These are phyloP conservation scores for Stomorhina lunata DNA, from an alignment of 2,888 invertebrate genomes.

Conservation along the genomic window DNA sequence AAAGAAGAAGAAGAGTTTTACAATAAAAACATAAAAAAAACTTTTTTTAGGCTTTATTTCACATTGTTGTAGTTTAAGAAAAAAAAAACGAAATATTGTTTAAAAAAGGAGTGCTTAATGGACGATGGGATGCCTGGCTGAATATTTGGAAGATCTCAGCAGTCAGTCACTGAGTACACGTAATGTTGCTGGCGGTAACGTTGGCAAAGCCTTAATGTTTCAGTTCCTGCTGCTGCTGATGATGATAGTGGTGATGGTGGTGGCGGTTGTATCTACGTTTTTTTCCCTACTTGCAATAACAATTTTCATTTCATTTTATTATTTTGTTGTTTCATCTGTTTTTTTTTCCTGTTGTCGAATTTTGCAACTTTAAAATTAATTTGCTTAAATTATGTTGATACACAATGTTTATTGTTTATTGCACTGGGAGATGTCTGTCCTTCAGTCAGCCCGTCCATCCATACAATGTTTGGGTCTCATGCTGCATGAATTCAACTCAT, in stretches of 20 bases:
- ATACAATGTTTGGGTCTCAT: not conserved
- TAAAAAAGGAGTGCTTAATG: conserved; percentile 61
- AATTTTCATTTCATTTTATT: conserved; percentile 45
- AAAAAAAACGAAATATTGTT: conserved; percentile 17
- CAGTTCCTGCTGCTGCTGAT: not conserved
- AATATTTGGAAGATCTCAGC: conserved; percentile 10
- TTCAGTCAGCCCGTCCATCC: not conserved
- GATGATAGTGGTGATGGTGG: conserved; percentile 22
- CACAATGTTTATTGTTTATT: conserved; percentile 54
- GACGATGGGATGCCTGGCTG: conserved; percentile 15
- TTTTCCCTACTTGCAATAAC: no score
- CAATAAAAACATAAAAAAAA: no score
- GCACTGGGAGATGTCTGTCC: conserved; percentile 7
- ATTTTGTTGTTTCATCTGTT: conserved; percentile 9
- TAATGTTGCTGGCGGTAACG: conserved; percentile 25
- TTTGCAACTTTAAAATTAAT: conserved; percentile 65
- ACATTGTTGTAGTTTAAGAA: conserved; percentile 15
- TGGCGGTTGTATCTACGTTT: conserved; percentile 31
- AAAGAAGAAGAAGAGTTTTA: conserved; percentile 47
- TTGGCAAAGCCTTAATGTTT: conserved; percentile 10
- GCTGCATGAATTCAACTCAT: not conserved
- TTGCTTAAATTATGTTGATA: conserved; percentile 66
- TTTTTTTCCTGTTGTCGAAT: conserved; percentile 14
- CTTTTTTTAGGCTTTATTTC: conserved; percentile 6
- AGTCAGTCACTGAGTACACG: not conserved